phyloP scores from a whole-genome alignment of 1,140 invertebrate genomes.

The Drosophila suzukii region DNA sequence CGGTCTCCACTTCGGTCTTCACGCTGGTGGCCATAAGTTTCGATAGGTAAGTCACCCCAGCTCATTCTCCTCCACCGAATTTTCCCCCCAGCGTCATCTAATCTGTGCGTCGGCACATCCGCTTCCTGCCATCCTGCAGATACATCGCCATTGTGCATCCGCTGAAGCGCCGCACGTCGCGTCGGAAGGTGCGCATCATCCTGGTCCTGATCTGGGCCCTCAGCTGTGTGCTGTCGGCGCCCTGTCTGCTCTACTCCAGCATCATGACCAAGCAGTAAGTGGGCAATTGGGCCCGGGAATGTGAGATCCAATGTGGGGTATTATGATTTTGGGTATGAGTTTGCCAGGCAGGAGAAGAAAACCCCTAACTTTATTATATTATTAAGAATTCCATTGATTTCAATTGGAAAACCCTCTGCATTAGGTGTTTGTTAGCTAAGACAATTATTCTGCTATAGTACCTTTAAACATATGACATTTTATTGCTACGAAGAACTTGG shows the following conservation, averaged over 20 bases:
- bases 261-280: slow-evolving; percentile 90
- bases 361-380: no score
- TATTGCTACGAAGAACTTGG: no score
- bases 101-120: slow-evolving; percentile 39
- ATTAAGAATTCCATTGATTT: no score
- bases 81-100: slow-evolving; percentile 15
- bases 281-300: slow-evolving; percentile 34
- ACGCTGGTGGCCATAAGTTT: slow-evolving; percentile 94
- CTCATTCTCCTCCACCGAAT: not conserved
- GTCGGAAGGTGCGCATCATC: slow-evolving; percentile 90
- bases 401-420: no score
- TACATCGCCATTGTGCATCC: slow-evolving; percentile 97
- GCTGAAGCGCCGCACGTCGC: slow-evolving; percentile 92
- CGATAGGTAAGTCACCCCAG: slow-evolving; percentile 88
- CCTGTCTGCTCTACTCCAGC: slow-evolving; percentile 93
- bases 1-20: slow-evolving; percentile 95
- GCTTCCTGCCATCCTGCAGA: slow-evolving; percentile 86
- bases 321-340: not conserved
- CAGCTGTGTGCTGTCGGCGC: slow-evolving; percentile 91
- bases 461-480: no score
- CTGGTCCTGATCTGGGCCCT: slow-evolving; percentile 93
- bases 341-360: not conserved
- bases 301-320: not conserved
- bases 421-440: no score
- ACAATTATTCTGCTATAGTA: no score